These are phyloP conservation scores for Drosophila tani DNA, from an alignment of 1,140 invertebrate genomes.

Conservation along the genomic window DNA sequence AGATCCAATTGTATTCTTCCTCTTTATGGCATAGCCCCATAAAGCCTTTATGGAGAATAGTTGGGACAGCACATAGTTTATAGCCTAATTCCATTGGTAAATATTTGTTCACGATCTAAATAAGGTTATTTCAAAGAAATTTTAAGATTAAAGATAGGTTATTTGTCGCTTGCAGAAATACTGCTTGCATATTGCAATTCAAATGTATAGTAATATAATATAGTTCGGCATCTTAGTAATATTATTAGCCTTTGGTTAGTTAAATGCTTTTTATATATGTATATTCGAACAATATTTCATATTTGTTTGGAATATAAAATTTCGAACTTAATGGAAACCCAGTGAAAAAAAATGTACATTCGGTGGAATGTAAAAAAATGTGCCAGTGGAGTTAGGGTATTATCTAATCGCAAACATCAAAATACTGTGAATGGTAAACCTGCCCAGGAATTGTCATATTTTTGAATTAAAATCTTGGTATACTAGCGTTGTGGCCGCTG, in stretches of 20 bases:
- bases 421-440: background rate
- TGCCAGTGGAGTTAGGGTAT: background rate
- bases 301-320: background rate
- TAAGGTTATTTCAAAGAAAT: no score
- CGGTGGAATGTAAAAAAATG: background rate
- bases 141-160: no score
- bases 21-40: background rate
- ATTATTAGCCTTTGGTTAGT: no score
- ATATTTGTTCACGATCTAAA: no score
- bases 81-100: no score
- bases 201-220: no score
- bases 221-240: no score
- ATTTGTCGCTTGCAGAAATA: no score
- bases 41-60: no score
- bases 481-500: conserved; percentile 8
- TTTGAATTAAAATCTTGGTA: no score
- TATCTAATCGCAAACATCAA: background rate
- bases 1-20: background rate
- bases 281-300: background rate
- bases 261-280: background rate
- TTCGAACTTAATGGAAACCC: background rate
- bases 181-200: no score
- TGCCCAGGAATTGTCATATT: background rate
- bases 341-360: background rate
- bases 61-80: no score